Evolutionary conservation across 2,797 vertebrate species (phyloP), one percentile per base, ranked within the genome.

Genomic region (Otolemur crassicaudatus): DNA sequence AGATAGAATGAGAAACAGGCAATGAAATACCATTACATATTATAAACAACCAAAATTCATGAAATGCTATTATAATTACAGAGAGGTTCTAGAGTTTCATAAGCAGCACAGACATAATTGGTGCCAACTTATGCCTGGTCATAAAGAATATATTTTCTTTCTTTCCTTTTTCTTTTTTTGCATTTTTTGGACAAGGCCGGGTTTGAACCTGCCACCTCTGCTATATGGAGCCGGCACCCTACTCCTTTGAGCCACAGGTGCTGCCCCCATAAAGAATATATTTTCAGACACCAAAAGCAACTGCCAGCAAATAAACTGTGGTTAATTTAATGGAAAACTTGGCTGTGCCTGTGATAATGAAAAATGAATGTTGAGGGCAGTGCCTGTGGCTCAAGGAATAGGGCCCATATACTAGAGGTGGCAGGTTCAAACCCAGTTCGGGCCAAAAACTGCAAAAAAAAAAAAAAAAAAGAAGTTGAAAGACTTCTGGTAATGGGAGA

Each of bases 31-130:
- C n/a, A 90, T 29, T 43, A 10, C 7, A 16, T 70, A 20, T 49
- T 84, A 70, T 40, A 95, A 81, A 87, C 81, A 76, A 61, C 53
- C 43, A 84, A 85, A 73, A 70, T 40, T 2, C 34, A 87, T 73
- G 6, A 79, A 72, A 19, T 69, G 2, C 4, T 82, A 16, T 27
- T 4, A 34, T 61, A 93, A 63, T 70, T 87, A 88, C 49, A 72
- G 8, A 79, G 22, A 89, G 29, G 1, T 70, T 70, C 13, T 72
- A 61, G 20, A 16, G 19, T 77, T 31, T 90, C 61, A 72, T 65
- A 82, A 93, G 27, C 13, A n/a, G 70, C 3, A 87, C 82, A 86
- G 19, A 17, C 3, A 87, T 25, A 87, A n/a, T 27, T 63, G 49
- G 9, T n/a, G n/a, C 1, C 53, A 69, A 63, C 17, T 83, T 84